Percentiles rank a stretch among this genome's conserved stretches.
Evolutionary conservation across 2,888 invertebrate species (phyloP).

Genomic region (Zygogramma bicolorata): DNA sequence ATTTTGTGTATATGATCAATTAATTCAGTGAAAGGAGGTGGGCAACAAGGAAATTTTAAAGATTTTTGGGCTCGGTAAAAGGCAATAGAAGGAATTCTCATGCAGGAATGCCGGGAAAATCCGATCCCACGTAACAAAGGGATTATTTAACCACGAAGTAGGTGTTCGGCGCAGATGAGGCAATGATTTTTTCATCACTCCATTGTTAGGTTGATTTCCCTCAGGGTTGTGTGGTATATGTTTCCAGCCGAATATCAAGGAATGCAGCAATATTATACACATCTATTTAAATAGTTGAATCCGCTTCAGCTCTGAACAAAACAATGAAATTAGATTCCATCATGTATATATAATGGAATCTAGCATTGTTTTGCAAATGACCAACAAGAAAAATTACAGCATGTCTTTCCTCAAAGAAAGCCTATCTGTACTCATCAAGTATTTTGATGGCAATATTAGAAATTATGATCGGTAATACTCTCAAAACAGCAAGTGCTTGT

Average conservation of each 20-base stretch:
- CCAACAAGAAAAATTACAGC: too few species aligned
- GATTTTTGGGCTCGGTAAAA: slow-evolving; percentile 12
- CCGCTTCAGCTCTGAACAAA: too few species aligned
- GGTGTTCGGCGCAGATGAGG: not conserved
- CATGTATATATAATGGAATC: too few species aligned
- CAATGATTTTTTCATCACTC: not conserved
- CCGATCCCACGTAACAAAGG: slow-evolving; percentile 2
- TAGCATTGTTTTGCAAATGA: too few species aligned
- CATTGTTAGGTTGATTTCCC: slow-evolving; percentile 3
- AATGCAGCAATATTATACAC: not conserved
- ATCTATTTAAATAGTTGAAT: not conserved
- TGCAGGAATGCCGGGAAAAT: slow-evolving; percentile 2
- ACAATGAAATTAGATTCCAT: too few species aligned
- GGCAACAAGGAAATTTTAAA: slow-evolving; percentile 12
- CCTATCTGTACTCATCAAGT: too few species aligned
- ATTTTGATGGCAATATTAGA: too few species aligned
- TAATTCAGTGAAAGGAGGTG: slow-evolving; percentile 15
- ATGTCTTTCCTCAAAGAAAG: too few species aligned
- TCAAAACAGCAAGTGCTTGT: too few species aligned
- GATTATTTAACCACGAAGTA: slow-evolving; percentile 2
- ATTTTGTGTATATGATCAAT: slow-evolving; percentile 40
- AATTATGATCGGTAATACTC: too few species aligned
- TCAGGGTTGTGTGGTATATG: not conserved
- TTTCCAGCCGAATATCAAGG: not conserved
- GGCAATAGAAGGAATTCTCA: slow-evolving; percentile 6